Evolutionary conservation across 2,797 vertebrate species (phyloP), one percentile per base, ranked within the genome.

Genomic region (Lepidocolaptes lacrymiger): DNA sequence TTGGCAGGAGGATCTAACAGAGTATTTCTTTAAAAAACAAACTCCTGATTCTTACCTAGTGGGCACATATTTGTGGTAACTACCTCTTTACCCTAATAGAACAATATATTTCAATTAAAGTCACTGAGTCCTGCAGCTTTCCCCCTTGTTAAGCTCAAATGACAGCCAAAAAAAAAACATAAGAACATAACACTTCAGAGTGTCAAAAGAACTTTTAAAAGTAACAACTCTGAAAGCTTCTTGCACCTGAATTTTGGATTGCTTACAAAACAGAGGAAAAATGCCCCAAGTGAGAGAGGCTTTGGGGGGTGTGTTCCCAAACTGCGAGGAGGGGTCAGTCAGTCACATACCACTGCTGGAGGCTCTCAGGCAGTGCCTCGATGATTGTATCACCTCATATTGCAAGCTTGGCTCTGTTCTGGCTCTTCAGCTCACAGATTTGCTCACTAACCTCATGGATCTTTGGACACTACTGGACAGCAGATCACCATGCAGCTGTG

Each of bases 1-100:
- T 10, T 93, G 59, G 49, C 86, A 86, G 41, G 32, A 81, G 14
- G 56, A 91, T 81, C 64, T 66, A 89, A 88, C 16, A 32, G 52
- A 94, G 9, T 26, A 46, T 84, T 86, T 68, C 17, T 92, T 92
- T n/a, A 75, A 56, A 90, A 93, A 95, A 46, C 30, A 79, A 78
- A 39, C 48, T 75, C 43, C 62, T 54, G 80, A 87, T 87, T 83
- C 41, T 59, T 93, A 93, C 69, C 84, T 76, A 73, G 52, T 34
- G 62, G 56, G 28, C 26, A 67, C 7, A 13, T 73, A 69, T 62
- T 90, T 86, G 46, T 59, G 36, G 41, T 61, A 91, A 44, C 37
- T 74, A 75, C 43, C 22, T 77, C 54, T 73, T 88, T 41, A 77
- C n/a, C 37, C 32, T 26, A 73, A 41, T 0, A 84, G 16, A 81